phyloP scores from a whole-genome alignment of 2,797 vertebrate genomes.

The Enteromius thamalakanensis region DNA sequence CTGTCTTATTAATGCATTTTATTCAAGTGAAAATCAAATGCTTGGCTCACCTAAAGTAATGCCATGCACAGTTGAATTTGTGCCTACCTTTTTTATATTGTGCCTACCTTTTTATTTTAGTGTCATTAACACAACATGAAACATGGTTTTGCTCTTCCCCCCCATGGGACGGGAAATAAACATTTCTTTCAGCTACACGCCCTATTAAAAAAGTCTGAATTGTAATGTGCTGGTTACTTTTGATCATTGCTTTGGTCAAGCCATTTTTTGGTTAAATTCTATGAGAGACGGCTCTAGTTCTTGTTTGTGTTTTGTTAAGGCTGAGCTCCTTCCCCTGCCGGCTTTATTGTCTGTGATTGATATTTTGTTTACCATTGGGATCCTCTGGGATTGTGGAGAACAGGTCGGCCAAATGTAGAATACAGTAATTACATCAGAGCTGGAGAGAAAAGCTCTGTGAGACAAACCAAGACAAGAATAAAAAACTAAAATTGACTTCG shows the following conservation, averaged over 20 bases:
- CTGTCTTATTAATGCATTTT: not conserved
- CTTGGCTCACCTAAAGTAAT: not conserved
- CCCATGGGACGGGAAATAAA: not conserved
- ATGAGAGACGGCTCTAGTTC: conserved; percentile 26
- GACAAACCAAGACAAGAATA: conserved; percentile 32
- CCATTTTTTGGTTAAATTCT: conserved; percentile 19
- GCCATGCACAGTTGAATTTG: not conserved
- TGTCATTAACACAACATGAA: conserved; percentile 10
- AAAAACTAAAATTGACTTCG: conserved; percentile 3
- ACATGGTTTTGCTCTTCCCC: not conserved
- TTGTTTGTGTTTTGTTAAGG: conserved; percentile 50
- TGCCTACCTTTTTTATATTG: not conserved
- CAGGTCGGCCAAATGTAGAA: conserved; percentile 52
- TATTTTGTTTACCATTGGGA: conserved; percentile 60
- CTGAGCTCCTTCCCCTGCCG: conserved; percentile 41
- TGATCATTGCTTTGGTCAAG: conserved; percentile 30
- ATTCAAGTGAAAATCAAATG: not conserved
- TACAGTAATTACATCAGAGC: conserved; percentile 57
- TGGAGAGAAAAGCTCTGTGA: conserved; percentile 42
- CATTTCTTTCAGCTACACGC: not conserved
- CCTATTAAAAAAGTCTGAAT: conserved; percentile 6
- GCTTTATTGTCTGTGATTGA: conserved; percentile 61
- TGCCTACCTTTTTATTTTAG: not conserved
- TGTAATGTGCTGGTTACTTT: not conserved
- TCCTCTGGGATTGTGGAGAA: conserved; percentile 55